These are phyloP conservation scores for Montifringilla adamsi DNA, from an alignment of 2,113 vertebrate species.

Conservation along the genomic window DNA sequence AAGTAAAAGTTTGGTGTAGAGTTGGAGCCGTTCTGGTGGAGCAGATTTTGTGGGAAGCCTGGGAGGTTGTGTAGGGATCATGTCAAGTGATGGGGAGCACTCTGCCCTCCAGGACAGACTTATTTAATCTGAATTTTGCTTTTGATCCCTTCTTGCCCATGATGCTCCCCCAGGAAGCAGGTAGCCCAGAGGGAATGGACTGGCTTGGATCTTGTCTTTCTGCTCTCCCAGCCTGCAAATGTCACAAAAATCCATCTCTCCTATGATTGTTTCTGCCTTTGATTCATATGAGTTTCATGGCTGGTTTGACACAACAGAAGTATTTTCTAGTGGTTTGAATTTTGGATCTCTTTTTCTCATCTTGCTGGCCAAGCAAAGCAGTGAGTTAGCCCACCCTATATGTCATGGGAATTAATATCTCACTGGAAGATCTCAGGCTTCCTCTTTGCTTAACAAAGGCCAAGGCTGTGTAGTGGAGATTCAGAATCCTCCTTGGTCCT, in stretches of 20 bases:
- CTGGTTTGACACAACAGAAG: not conserved
- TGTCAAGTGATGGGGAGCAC: not conserved
- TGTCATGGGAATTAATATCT: not conserved
- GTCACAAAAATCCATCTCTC: not conserved
- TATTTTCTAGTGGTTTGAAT: not conserved
- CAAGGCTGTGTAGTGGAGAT: not conserved
- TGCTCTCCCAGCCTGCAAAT: not conserved
- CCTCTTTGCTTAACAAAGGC: constrained; percentile 1
- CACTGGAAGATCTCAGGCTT: not conserved
- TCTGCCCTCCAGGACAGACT: not conserved
- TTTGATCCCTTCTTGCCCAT: not conserved
- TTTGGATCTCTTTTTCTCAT: not conserved
- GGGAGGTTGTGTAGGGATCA: accelerated
- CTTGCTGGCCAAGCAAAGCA: not conserved
- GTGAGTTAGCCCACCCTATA: not conserved
- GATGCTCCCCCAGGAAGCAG: not conserved
- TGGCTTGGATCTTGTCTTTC: not conserved
- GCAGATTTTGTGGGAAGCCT: not conserved
- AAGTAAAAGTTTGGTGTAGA: not conserved
- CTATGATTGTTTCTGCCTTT: not conserved
- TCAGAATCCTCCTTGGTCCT: constrained; percentile 4
- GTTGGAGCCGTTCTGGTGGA: not conserved
- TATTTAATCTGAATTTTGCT: not conserved
- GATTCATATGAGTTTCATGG: not conserved
- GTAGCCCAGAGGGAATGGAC: not conserved